Evolutionary conservation across 2,888 invertebrate species (phyloP).

Genomic region (Proisotoma minuta): DNA sequence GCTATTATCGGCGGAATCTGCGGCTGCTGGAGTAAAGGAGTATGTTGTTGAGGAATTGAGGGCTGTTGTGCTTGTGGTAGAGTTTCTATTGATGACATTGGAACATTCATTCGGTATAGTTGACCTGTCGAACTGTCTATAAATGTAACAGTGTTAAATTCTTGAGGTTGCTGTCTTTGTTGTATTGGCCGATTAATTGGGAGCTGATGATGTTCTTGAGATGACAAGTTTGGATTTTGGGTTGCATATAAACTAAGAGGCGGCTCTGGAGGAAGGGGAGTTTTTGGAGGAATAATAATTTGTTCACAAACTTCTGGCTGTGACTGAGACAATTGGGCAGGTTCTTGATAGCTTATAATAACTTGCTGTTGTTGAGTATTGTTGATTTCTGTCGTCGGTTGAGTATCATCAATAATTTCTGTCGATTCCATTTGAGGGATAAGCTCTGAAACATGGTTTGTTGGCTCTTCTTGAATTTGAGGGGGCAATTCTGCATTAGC

Average conservation of each 20-base stretch:
- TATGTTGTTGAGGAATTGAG: conserved; percentile 8
- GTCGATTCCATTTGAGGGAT: background rate
- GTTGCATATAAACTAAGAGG: too few relatives aligned
- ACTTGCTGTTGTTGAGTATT: background rate
- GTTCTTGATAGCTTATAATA: background rate
- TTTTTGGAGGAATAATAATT: background rate
- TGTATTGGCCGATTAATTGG: too few relatives aligned
- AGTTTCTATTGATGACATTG: conserved; percentile 9
- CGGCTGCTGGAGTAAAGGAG: background rate
- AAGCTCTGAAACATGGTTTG: background rate
- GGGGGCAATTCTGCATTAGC: background rate
- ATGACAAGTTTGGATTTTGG: background rate
- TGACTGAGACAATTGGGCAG: background rate
- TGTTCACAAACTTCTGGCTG: background rate
- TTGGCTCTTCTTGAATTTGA: background rate
- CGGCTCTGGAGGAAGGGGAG: background rate
- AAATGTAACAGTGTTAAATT: background rate
- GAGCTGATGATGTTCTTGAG: background rate
- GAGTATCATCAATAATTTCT: background rate
- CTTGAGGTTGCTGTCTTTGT: background rate
- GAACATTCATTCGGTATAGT: conserved; percentile 10
- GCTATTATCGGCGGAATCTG: background rate
- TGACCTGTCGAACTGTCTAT: background rate
- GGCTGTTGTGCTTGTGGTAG: background rate
- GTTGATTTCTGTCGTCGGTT: background rate